Base-by-base conservation (phyloP, 2,888 invertebrate species). In the Sarcophaga rosellei region DNA sequence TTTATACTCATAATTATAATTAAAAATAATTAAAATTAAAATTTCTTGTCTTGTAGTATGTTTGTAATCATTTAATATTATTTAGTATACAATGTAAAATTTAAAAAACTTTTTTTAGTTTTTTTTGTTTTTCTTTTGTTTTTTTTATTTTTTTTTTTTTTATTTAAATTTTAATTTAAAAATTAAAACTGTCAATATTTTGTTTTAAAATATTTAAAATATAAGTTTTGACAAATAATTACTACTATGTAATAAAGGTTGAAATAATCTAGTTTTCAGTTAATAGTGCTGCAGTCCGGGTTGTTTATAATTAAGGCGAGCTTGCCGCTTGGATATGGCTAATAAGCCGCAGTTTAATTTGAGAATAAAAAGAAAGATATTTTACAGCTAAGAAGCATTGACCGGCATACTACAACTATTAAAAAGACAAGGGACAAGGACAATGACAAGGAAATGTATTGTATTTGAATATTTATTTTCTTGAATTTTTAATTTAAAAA, bases 31-130 rank as follows among this genome's bases (percentile, higher is more conserved):
- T 65, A n/a, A 63, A 21, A n/a, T n/a, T 17, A 21, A 44, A 10
- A 11, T 44, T 61, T 57, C 3, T 25, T 20, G 17, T 23, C 44
- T 53, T 35, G 15, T 72, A 57, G 15, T 72, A 57, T 70, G 25
- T 74, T 81, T 63, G 8, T 74, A 35, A 72, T 25, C 61, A 53
- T 75, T 79, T 45, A 1, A 1, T 53, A 35, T 73, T 85, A 77
- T 61, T 76, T 75, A 35, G 81, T 70, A 65, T 79, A 74, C 68
- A 83, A 83, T 68, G 20, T 72, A 72, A 76, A 81, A 25, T 82
- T 59, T 65, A 45, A 72, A 72, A 65, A 72, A 68, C 76, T 81
- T 59, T 66, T 20, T 53, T 66, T 47, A 15, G 15, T 53, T 73
- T 53, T n/a, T 57, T 53, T 73, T 25, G 10, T 11, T 6, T n/a